These are phyloP conservation scores for Varecia variegata DNA, from an alignment of 2,797 vertebrate genomes.

Conservation along the genomic window DNA sequence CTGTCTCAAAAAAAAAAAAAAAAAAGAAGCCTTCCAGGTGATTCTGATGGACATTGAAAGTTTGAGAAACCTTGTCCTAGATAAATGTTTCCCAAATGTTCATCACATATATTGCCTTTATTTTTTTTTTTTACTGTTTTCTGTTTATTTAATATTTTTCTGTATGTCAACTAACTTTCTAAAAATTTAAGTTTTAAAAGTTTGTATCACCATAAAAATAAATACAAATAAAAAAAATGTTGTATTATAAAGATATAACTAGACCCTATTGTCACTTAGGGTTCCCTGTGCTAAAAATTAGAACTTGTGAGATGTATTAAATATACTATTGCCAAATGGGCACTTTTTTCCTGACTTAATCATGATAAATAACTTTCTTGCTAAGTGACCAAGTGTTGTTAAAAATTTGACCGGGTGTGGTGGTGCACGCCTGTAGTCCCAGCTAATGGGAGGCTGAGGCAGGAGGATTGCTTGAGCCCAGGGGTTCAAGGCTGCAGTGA, in stretches of 20 bases:
- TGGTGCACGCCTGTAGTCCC: not conserved
- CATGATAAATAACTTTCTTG: not conserved
- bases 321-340: not conserved
- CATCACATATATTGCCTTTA: not conserved
- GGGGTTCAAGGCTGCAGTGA: not conserved
- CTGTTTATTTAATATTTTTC: not conserved
- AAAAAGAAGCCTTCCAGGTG: not conserved
- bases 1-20: too few relatives aligned
- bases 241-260: not conserved
- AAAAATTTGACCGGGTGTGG: not conserved
- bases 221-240: not conserved
- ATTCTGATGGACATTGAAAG: not conserved
- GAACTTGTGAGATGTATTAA: conserved; percentile 11
- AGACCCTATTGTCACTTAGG: not conserved
- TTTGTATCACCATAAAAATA: not conserved
- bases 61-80: conserved; percentile 33
- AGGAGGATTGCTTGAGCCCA: not conserved
- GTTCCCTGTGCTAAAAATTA: conserved; percentile 3
- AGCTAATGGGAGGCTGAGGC: not conserved
- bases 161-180: conserved; percentile 25
- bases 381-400: not conserved
- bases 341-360: conserved; percentile 21
- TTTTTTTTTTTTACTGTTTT: not conserved
- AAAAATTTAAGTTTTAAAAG: conserved; percentile 38
- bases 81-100: conserved; percentile 8